Base-by-base conservation (phyloP, 2,888 invertebrate genomes). In the Venusia cambrica region DNA sequence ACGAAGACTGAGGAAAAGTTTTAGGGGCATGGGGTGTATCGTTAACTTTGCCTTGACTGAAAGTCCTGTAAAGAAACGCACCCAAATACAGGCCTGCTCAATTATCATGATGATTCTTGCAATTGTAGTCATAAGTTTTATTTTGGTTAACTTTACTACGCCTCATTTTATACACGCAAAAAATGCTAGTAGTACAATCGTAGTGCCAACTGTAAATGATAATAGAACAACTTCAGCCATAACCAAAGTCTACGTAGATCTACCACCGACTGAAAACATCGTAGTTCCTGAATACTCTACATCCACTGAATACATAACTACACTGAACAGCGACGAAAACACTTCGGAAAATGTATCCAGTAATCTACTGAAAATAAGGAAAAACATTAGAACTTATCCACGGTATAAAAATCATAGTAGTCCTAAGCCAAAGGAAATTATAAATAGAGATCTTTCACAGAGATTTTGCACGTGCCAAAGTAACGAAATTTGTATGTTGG, bases 401-500 rank as follows among this genome's bases (percentile, higher is more conserved):
- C 85, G 71, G 55, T 56, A 64, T 31, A 73, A 66, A 30, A 54
- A 51, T 33, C 54, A 64, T 41, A 57, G 65, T 42, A 65, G 52
- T 40, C 41, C 48, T 38, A 73, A 63, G 47, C 66, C 70, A 35
- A 81, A 74, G 45, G 75, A 84, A 17, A 68, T 77, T 28, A 73
- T 62, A 41, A 79, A 75, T 50, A 68, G 74, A 70, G 77, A 83
- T 57, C 51, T 79, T 51, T 73, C 79, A 26, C 58, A 69, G 59
- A 77, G 62, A 51, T 84, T 85, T 66, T 89, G 89, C 56, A 76
- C 80, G 76, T 89, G 89, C 79, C 78, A 84, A 73, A 80, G 51
- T 44, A 71, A 73, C 47, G 90, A 91, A 73, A 89, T 92, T 39
- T 92, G 92, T 73, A 90, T 92, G 69, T 88, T 91, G 27, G 84